Evolutionary conservation across 2,888 invertebrate genomes (phyloP).

Genomic region (Lithophane semibrunnea): DNA sequence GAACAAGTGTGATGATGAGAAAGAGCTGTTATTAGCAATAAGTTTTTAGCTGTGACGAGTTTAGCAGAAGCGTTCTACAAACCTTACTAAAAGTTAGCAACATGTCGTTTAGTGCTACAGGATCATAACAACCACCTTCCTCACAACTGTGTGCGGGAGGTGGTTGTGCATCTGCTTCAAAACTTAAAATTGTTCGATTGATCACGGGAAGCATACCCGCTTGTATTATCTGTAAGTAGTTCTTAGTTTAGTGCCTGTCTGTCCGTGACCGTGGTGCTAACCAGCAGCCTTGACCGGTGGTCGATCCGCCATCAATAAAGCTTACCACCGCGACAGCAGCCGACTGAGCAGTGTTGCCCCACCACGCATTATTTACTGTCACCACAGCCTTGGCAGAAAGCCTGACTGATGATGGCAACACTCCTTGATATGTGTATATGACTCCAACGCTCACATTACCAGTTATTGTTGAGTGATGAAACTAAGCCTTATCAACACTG

Average conservation of each 20-base stretch:
- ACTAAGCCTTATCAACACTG: slow-evolving; percentile 2
- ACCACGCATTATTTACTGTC: slow-evolving; percentile 47
- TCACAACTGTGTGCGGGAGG: background rate
- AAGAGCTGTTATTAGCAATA: background rate
- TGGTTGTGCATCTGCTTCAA: no score
- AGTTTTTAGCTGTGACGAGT: background rate
- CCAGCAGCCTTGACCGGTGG: slow-evolving; percentile 68
- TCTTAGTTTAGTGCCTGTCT: no score
- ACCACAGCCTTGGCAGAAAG: slow-evolving; percentile 42
- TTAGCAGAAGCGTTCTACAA: background rate
- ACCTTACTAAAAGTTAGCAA: background rate
- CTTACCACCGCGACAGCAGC: slow-evolving; percentile 35
- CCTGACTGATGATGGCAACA: slow-evolving; percentile 51
- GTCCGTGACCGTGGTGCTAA: slow-evolving; percentile 1
- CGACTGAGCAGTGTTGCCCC: slow-evolving; percentile 30
- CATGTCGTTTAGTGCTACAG: no score
- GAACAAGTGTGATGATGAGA: no score
- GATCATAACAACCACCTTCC: background rate
- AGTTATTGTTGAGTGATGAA: slow-evolving; percentile 26
- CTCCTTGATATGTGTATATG: slow-evolving; percentile 12
- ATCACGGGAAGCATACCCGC: background rate
- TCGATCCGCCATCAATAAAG: slow-evolving; percentile 53
- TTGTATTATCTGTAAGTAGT: background rate
- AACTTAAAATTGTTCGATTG: background rate
- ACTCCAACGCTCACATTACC: slow-evolving; percentile 8